Evolutionary conservation across 2,797 vertebrate genomes (phyloP).

Genomic region (Mus spretus): DNA sequence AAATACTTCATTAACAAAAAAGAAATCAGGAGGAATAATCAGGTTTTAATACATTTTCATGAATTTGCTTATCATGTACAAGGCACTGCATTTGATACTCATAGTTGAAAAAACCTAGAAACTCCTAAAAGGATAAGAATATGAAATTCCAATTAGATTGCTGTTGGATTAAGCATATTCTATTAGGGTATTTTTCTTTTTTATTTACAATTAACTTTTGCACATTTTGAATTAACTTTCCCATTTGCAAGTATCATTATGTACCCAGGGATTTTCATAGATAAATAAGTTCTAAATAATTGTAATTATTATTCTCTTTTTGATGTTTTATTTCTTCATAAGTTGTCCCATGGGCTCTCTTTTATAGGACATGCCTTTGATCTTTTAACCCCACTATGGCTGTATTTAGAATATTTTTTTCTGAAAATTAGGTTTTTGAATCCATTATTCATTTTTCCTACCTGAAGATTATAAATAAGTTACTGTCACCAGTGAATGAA

Average conservation of each 20-base stretch:
- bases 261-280: constrained; percentile 41
- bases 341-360: constrained; percentile 44
- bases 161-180: constrained; percentile 33
- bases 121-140: constrained; percentile 12
- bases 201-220: constrained; percentile 63
- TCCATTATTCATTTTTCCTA: constrained; percentile 61
- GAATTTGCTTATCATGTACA: neutral
- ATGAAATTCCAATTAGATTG: constrained; percentile 26
- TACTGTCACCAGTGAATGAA: neutral
- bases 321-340: constrained; percentile 66
- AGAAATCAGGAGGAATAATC: neutral
- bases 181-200: constrained; percentile 41
- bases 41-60: neutral
- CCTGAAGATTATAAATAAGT: constrained; percentile 41
- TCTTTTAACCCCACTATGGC: constrained; percentile 55
- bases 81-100: neutral
- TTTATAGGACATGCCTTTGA: constrained; percentile 68
- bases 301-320: constrained; percentile 65
- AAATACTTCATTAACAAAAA: neutral
- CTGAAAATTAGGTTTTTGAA: constrained; percentile 36
- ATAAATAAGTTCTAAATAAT: constrained; percentile 60
- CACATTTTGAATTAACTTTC: constrained; percentile 65
- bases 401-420: constrained; percentile 59
- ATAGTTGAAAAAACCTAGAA: neutral
- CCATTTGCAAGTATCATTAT: constrained; percentile 60